Percentiles rank a stretch among this genome's conserved stretches.
Conservation (phyloP, 2,797 vertebrate genomes). For the Eospalax fontanierii region DNA sequence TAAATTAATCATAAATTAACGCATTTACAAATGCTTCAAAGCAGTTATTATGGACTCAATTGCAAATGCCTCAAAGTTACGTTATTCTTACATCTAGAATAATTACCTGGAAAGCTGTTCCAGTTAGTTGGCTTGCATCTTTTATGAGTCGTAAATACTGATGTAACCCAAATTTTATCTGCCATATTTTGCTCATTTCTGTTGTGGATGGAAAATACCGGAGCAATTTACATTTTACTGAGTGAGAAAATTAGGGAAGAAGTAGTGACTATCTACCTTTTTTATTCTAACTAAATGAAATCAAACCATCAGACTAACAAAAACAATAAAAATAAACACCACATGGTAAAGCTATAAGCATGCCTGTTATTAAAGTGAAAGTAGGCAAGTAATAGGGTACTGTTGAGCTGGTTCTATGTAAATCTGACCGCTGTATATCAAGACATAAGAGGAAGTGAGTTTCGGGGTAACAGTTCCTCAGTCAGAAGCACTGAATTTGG, state of each 20-base stretch:
- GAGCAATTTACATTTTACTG: conserved; percentile 47
- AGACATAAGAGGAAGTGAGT: no score
- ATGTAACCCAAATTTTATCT: conserved; percentile 45
- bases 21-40: neutral
- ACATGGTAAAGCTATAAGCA: neutral
- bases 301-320: neutral
- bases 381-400: accelerated
- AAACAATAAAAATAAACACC: neutral
- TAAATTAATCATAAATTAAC: conserved; percentile 28
- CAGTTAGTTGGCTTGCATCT: neutral
- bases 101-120: neutral
- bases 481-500: neutral
- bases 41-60: neutral
- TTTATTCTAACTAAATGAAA: conserved; percentile 1
- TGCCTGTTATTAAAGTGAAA: neutral
- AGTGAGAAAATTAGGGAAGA: conserved; percentile 8
- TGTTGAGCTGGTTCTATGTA: neutral
- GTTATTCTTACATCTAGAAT: neutral
- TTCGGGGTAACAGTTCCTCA: no score
- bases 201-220: neutral
- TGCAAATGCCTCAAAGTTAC: neutral
- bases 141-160: neutral
- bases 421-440: accelerated
- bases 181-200: conserved; percentile 51
- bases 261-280: conserved; percentile 2